Evolutionary conservation across 2,888 invertebrate genomes (phyloP).

Genomic region (Adela reaumurella): DNA sequence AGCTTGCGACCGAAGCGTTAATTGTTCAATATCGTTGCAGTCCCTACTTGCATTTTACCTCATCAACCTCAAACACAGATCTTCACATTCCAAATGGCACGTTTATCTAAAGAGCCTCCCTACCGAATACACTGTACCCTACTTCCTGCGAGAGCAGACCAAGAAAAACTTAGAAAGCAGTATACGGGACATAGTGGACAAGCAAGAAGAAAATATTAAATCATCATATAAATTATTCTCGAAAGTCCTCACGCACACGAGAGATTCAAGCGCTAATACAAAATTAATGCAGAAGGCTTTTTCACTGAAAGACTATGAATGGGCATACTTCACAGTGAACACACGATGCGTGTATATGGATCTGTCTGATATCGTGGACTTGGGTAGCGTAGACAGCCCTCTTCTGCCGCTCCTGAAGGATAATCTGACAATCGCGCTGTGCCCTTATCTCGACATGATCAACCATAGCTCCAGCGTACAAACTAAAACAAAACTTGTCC

Average conservation of each 20-base stretch:
- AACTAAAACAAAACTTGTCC: constrained; percentile 47
- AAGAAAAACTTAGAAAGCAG: constrained; percentile 54
- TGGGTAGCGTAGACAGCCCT: constrained; percentile 36
- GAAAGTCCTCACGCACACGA: constrained; percentile 33
- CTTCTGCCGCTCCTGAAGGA: constrained; percentile 47
- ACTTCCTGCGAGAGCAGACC: constrained; percentile 60
- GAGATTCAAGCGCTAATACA: constrained; percentile 33
- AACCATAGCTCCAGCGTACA: constrained; percentile 71
- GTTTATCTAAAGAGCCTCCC: constrained; percentile 71
- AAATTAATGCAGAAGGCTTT: constrained; percentile 36
- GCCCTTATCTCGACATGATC: constrained; percentile 86
- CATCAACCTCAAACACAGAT: constrained; percentile 61
- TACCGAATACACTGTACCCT: constrained; percentile 61
- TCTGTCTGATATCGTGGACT: constrained; percentile 35
- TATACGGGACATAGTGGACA: constrained; percentile 47
- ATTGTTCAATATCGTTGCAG: constrained; percentile 58
- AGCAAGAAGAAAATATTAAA: constrained; percentile 47
- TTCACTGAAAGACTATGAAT: constrained; percentile 58
- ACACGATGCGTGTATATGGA: constrained; percentile 79
- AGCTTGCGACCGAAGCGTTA: constrained; percentile 38
- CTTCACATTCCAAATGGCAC: constrained; percentile 52
- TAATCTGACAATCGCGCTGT: constrained; percentile 68
- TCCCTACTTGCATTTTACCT: constrained; percentile 73
- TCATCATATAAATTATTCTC: constrained; percentile 40
- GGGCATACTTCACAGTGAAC: constrained; percentile 84